Evolutionary conservation across 1,140 invertebrate species (phyloP), one percentile per base, ranked within the genome.

Genomic region (Choristoneura fumiferana): DNA sequence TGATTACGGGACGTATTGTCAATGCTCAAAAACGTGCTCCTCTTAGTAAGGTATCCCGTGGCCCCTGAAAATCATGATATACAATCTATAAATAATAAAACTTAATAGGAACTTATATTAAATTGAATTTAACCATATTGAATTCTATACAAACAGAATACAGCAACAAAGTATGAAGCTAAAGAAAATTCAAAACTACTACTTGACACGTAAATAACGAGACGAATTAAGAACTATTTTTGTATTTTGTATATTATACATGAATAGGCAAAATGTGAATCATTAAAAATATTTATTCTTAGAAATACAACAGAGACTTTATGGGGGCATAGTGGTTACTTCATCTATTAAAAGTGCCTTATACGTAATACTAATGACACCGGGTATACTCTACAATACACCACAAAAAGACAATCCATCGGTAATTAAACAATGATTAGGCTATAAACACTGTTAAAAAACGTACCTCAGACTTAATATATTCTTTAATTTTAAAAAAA

Each of bases 231-330:
- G 54, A 74, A 69, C 68, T 78, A 76, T 74, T 76, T 84, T 84
- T 84, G 62, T 84, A 80, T 83, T 84, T 79, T 85, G 81, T 85
- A 85, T 84, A 84, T 83, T 84, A 81, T 87, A 87, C 82, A 87
- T 78, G 81, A 87, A 85, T 87, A 87, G 84, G 81, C 82, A 85
- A 85, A 85, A 84, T 76, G 84, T 87, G 84, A 82, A 81, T 82
- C 72, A 79, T 81, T 84, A 84, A 83, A 86, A 84, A 81, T 81
- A 82, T 80, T 78, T 79, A 84, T 74, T 76, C 73, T 77, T 81
- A 82, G 67, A 77, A 74, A 78, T 84, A 87, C 68, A 78, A 78
- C 70, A 82, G 64, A 81, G 71, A 75, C 60, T 62, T 43, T 70
- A 70, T 68, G 70, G 73, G 73, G 72, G 73, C 68, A 74, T 66